Evolutionary conservation across 2,797 vertebrate genomes (phyloP).

Genomic region (Rhynchonycteris naso): DNA sequence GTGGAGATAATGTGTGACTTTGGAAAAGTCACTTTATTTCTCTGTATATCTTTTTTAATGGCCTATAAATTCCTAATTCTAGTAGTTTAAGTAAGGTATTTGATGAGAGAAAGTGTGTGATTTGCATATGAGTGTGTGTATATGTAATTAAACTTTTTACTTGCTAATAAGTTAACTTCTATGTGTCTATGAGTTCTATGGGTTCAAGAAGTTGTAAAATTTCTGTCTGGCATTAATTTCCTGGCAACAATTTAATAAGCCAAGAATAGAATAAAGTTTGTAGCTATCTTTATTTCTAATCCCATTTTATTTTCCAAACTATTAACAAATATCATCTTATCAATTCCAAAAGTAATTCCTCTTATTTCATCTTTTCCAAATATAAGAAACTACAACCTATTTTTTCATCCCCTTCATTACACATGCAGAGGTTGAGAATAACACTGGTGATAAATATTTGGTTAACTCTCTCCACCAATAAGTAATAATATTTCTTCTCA

Average conservation of each 20-base stretch:
- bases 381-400: conserved; percentile 70
- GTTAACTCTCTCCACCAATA: conserved; percentile 74
- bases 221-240: not conserved
- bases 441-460: conserved; percentile 77
- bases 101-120: not conserved
- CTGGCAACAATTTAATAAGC: conserved; percentile 23
- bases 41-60: not conserved
- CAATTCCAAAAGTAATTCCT: conserved; percentile 75
- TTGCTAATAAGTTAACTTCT: conserved; percentile 28
- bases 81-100: not conserved
- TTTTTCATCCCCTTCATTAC: conserved; percentile 83
- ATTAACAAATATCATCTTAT: conserved; percentile 77
- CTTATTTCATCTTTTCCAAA: conserved; percentile 72
- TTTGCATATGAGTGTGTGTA: not conserved
- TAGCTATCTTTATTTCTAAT: conserved; percentile 56
- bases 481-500: conserved; percentile 81
- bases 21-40: not conserved
- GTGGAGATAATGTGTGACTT: not conserved
- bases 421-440: conserved; percentile 78
- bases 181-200: not conserved
- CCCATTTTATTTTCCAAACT: conserved; percentile 68
- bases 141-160: not conserved
- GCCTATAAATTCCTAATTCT: conserved; percentile 10
- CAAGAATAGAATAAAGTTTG: conserved; percentile 41
- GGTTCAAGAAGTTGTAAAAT: conserved; percentile 39